These are phyloP conservation scores for Gymnoscopelus braueri DNA, from an alignment of 2,797 vertebrate genomes.

Conservation along the genomic window DNA sequence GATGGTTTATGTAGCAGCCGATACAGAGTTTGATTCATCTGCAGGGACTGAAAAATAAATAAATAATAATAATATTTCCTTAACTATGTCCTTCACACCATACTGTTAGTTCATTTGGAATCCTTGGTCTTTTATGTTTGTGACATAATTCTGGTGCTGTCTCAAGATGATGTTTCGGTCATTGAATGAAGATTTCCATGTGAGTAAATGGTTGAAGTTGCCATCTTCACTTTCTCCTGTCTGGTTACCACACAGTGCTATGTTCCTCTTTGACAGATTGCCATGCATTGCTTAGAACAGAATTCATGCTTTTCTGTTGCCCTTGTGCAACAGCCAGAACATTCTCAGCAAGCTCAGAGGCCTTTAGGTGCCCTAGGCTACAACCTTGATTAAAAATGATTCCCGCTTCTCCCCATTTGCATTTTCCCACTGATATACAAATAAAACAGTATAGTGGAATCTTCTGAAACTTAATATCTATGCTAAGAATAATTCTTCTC, in stretches of 20 bases:
- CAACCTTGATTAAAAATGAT: background rate
- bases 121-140: background rate
- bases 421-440: too few relatives aligned
- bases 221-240: slow-evolving; percentile 10
- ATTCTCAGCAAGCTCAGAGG: slow-evolving; percentile 1
- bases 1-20: slow-evolving; percentile 8
- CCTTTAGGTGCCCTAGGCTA: slow-evolving; percentile 3
- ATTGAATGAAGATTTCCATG: slow-evolving; percentile 13
- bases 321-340: background rate
- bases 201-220: slow-evolving; percentile 20
- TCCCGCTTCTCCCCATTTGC: background rate
- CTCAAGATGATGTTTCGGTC: slow-evolving; percentile 2
- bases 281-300: background rate
- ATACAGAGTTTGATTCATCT: slow-evolving; percentile 21
- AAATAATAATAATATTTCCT: too few relatives aligned
- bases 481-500: too few relatives aligned
- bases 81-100: slow-evolving; percentile 20
- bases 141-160: background rate
- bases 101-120: slow-evolving; percentile 17
- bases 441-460: too few relatives aligned
- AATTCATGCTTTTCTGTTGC: slow-evolving; percentile 2
- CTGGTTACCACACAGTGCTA: slow-evolving; percentile 1
- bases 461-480: too few relatives aligned
- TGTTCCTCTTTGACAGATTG: background rate
- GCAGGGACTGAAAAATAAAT: too few relatives aligned